A percentile compares a stretch with the other conserved stretches of the same genome.
These are phyloP conservation scores for Gouania willdenowi DNA, from an alignment of 2,797 vertebrate genomes.

Conservation along the genomic window DNA sequence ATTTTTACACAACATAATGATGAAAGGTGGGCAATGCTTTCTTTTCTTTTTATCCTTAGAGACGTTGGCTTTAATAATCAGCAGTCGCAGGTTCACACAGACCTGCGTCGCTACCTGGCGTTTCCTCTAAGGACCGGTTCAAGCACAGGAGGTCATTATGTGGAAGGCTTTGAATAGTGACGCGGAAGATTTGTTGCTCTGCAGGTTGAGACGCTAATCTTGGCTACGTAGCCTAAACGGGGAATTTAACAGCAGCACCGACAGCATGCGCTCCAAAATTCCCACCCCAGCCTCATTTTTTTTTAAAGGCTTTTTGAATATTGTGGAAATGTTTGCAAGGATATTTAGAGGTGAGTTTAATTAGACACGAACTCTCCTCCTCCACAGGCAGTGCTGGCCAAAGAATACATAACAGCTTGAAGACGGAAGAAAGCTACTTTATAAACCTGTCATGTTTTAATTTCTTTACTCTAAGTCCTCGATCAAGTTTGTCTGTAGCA, in stretches of 20 bases:
- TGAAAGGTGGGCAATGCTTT: slow-evolving; percentile 49
- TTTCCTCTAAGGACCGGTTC: slow-evolving; percentile 56
- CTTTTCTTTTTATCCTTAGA: slow-evolving; percentile 60
- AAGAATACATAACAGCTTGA: slow-evolving; percentile 67
- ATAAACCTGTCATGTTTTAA: slow-evolving; percentile 62
- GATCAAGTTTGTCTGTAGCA: slow-evolving; percentile 29
- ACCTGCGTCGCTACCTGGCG: slow-evolving; percentile 49
- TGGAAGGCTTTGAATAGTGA: slow-evolving; percentile 59
- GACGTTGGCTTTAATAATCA: slow-evolving; percentile 61
- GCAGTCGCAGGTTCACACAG: slow-evolving; percentile 55
- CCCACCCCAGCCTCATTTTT: slow-evolving; percentile 52
- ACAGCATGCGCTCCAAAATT: slow-evolving; percentile 59
- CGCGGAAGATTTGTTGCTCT: slow-evolving; percentile 50
- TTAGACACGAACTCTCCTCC: slow-evolving; percentile 68
- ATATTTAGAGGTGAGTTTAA: slow-evolving; percentile 76
- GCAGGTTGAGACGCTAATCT: slow-evolving; percentile 63
- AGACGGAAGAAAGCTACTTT: slow-evolving; percentile 60
- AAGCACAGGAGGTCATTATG: slow-evolving; percentile 64
- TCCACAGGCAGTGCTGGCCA: slow-evolving; percentile 59
- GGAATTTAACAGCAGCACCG: slow-evolving; percentile 63
- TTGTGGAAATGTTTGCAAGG: slow-evolving; percentile 68
- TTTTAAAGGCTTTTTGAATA: slow-evolving; percentile 65
- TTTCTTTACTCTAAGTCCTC: slow-evolving; percentile 45
- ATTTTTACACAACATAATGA: no score
- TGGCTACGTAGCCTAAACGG: slow-evolving; percentile 66